Evolutionary conservation across 2,113 vertebrate genomes (phyloP).

Genomic region (Phycodurus eques): DNA sequence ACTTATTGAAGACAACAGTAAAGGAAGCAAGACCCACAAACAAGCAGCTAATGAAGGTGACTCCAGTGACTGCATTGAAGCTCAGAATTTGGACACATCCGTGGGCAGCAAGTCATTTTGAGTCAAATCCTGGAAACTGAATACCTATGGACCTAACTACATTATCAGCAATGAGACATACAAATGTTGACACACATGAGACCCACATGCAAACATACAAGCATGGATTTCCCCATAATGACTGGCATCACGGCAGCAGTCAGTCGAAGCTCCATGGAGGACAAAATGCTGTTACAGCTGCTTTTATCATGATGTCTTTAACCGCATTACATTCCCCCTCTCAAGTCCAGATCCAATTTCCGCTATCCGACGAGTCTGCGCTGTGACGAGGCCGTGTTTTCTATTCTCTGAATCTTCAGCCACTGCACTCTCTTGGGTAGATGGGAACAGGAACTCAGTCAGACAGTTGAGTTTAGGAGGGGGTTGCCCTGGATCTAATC

Average conservation of each 20-base stretch:
- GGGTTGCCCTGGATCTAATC: not conserved
- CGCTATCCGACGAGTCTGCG: conserved; percentile 49
- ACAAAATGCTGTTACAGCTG: conserved; percentile 67
- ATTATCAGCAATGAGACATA: not conserved
- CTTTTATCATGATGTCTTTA: conserved; percentile 68
- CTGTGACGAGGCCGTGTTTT: conserved; percentile 33
- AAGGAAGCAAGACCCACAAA: too few relatives aligned
- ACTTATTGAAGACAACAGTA: not conserved
- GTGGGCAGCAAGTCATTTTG: too few relatives aligned
- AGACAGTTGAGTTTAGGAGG: conserved; percentile 25
- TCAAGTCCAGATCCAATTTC: conserved; percentile 68
- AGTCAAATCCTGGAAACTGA: not conserved
- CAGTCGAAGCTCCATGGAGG: conserved; percentile 41
- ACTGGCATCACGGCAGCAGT: conserved; percentile 59
- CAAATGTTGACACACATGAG: not conserved
- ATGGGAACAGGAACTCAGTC: conserved; percentile 52
- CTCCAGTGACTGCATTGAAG: too few relatives aligned
- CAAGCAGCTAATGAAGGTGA: too few relatives aligned
- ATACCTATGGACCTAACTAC: not conserved
- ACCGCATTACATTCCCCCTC: conserved; percentile 59
- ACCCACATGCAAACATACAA: conserved; percentile 4
- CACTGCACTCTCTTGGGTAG: conserved; percentile 21
- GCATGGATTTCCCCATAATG: conserved; percentile 54
- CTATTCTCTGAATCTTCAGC: conserved; percentile 23
- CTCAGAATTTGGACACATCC: too few relatives aligned